Evolutionary conservation across 2,888 invertebrate genomes (phyloP).

Genomic region (Dryobotodes eremita): DNA sequence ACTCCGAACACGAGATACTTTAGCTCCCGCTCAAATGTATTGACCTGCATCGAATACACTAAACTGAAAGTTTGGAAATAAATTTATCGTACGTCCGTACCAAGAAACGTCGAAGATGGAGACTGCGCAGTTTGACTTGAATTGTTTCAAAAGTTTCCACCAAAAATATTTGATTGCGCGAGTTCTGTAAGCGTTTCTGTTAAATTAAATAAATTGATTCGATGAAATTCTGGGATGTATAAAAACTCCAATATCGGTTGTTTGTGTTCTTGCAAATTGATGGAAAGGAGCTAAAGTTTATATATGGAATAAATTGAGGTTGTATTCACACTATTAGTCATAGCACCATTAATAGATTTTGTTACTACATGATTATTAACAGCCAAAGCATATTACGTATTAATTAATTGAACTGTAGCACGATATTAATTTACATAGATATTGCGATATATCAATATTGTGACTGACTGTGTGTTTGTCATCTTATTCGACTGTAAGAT

Average conservation of each 20-base stretch:
- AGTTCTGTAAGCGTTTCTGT: slow-evolving; percentile 39
- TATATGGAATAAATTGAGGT: not conserved
- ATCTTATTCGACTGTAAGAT: not conserved
- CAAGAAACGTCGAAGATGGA: slow-evolving; percentile 64
- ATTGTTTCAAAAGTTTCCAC: slow-evolving; percentile 59
- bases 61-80: slow-evolving; percentile 81
- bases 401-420: not conserved
- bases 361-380: not conserved
- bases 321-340: not conserved
- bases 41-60: slow-evolving; percentile 77
- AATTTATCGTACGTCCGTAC: slow-evolving; percentile 76
- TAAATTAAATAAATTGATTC: slow-evolving; percentile 49
- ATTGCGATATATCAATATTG: not conserved
- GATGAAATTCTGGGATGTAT: slow-evolving; percentile 11
- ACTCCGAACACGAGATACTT: slow-evolving; percentile 68
- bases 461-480: not conserved
- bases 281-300: not conserved
- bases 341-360: not conserved
- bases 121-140: slow-evolving; percentile 53
- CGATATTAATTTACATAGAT: not conserved
- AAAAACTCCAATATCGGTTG: slow-evolving; percentile 2
- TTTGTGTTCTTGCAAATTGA: slow-evolving; percentile 1
- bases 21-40: slow-evolving; percentile 75
- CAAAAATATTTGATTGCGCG: slow-evolving; percentile 65
- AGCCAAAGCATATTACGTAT: not conserved